Evolutionary conservation across 2,797 vertebrate species (phyloP), one percentile per base, ranked within the genome.

Genomic region (Gymnocypris eckloni): DNA sequence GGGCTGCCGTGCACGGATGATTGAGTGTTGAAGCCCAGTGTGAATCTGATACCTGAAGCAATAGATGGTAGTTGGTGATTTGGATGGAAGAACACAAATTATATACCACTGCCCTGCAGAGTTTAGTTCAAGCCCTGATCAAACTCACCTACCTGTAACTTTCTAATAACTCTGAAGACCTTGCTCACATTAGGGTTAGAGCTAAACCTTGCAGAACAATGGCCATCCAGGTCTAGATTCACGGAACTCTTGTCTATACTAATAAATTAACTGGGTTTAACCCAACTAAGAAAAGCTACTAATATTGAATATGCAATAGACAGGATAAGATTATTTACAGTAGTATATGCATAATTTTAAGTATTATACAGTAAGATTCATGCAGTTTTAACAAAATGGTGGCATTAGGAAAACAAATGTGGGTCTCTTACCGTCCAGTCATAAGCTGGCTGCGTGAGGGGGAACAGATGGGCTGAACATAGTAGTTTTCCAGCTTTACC

Each of bases 401-500:
- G 50, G 15, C 64, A 71, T 79, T 71, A 50, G n/a, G 61, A 59
- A 28, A 50, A 54, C 39, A 37, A 37, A 28, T 80, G 43, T 64
- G n/a, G 6, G 87, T 72, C 39, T 94, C 97, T 97, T 94, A 99
- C 97, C 95, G 96, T 59, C 98, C 98, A 79, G 97, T 99, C 95
- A 98, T 98, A 91, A 99, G 93, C 82, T 99, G 97, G 92, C 98
- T 99, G 86, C 97, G 94, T 90, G 97, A 98, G 0, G 97, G 97
- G 0, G 97, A 98, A 93, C 98, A 99, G 94, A 98, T 98, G 25
- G 98, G 96, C 91, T 99, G 97, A 82, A 99, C 97, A 1, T 98
- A 99, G 92, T 99, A 98, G 92, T 98, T 99, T 93, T 99, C 98
- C 91, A 99, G 95, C 90, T 97, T 98, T 72, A 98, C 97, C 52